These are phyloP conservation scores for Dermochelys coriacea DNA, from an alignment of 2,797 vertebrate species.

Conservation along the genomic window DNA sequence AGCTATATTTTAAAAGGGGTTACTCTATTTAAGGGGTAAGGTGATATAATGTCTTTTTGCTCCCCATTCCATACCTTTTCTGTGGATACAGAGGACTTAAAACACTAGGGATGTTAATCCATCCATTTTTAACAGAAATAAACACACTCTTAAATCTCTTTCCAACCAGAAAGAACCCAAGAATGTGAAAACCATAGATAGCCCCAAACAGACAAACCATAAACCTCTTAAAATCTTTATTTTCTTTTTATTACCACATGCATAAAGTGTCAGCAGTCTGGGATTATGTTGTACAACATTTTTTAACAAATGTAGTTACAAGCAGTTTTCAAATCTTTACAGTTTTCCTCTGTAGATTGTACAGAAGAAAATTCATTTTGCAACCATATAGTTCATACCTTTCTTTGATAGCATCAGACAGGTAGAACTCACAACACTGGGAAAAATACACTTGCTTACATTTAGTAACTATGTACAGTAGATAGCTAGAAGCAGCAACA, in stretches of 20 bases:
- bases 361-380: slow-evolving; percentile 42
- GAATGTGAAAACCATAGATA: background rate
- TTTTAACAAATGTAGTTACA: slow-evolving; percentile 66
- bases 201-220: background rate
- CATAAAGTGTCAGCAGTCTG: slow-evolving; percentile 79
- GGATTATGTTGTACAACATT: slow-evolving; percentile 66
- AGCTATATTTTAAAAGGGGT: background rate
- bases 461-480: slow-evolving; percentile 70
- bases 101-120: background rate
- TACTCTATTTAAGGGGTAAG: background rate
- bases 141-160: background rate
- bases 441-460: slow-evolving; percentile 75
- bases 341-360: slow-evolving; percentile 54
- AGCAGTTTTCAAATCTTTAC: slow-evolving; percentile 32
- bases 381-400: slow-evolving; percentile 20
- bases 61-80: background rate
- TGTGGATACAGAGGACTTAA: background rate
- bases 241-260: slow-evolving; percentile 70
- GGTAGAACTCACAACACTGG: slow-evolving; percentile 70
- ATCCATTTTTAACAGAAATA: background rate
- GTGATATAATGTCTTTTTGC: background rate
- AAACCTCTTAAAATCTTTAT: slow-evolving; percentile 77
- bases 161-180: background rate
- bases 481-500: slow-evolving; percentile 77
- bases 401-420: slow-evolving; percentile 28